Evolutionary conservation across 2,797 vertebrate genomes (phyloP).

Genomic region (Coendou prehensilis): DNA sequence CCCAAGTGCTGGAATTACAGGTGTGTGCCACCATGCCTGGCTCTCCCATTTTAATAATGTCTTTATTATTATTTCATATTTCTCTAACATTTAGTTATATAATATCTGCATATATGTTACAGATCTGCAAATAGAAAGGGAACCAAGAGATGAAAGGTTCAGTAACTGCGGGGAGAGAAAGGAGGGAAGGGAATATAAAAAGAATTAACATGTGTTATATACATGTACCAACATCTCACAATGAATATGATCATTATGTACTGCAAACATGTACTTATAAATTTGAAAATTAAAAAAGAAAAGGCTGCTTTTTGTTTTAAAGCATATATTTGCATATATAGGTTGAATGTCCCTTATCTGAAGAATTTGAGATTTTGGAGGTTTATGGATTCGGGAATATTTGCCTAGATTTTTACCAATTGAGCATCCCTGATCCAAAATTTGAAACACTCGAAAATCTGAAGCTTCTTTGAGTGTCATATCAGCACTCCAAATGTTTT

Average conservation of each 20-base stretch:
- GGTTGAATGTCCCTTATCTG: neutral
- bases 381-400: neutral
- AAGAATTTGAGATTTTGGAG: neutral
- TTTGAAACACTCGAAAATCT: conserved; percentile 6
- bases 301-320: neutral
- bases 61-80: neutral
- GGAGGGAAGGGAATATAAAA: neutral
- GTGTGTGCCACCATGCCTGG: neutral
- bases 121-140: neutral
- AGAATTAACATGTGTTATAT: neutral
- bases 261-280: neutral
- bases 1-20: neutral
- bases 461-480: neutral
- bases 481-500: neutral
- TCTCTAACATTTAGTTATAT: neutral
- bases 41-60: neutral
- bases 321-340: neutral
- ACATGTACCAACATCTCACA: neutral
- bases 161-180: neutral
- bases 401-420: neutral
- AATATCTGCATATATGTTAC: neutral
- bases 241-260: neutral
- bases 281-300: conserved; percentile 18
- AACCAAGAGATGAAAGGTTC: neutral
- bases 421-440: neutral